Percentiles rank a stretch among this genome's conserved stretches.
Conservation (phyloP, 2,888 invertebrate genomes). For the Drosophila vallismaia region DNA sequence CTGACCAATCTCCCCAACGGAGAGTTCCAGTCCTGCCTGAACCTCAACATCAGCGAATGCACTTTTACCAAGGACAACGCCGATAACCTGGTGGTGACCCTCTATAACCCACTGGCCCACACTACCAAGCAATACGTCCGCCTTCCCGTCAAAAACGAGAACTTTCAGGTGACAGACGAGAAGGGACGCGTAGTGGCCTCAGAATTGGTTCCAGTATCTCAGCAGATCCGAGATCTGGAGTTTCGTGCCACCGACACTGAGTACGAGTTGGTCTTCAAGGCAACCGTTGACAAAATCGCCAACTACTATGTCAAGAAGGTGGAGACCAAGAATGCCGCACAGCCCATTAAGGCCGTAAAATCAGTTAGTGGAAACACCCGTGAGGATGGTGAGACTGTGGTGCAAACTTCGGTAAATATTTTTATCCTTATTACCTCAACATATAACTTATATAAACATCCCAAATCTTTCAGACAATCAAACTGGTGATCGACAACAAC, state of each 20-base stretch:
- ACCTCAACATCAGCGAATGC: slow-evolving; percentile 87
- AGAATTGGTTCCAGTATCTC: slow-evolving; percentile 17
- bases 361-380: slow-evolving; percentile 3
- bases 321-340: not conserved
- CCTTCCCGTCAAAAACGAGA: slow-evolving; percentile 86
- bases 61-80: slow-evolving; percentile 86
- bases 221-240: slow-evolving; percentile 29
- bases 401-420: slow-evolving; percentile 21
- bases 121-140: slow-evolving; percentile 86
- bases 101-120: slow-evolving; percentile 93
- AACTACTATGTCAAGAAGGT: slow-evolving; percentile 32
- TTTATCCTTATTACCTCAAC: no score
- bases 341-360: not conserved
- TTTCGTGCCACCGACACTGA: slow-evolving; percentile 23
- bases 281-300: slow-evolving; percentile 28
- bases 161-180: slow-evolving; percentile 87
- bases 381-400: slow-evolving; percentile 27
- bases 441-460: not conserved
- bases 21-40: slow-evolving; percentile 77
- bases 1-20: slow-evolving; percentile 71
- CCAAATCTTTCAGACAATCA: slow-evolving; percentile 59
- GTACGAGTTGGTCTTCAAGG: slow-evolving; percentile 29
- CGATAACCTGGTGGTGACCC: slow-evolving; percentile 86
- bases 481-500: slow-evolving; percentile 65
- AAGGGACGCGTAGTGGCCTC: slow-evolving; percentile 35